These are phyloP conservation scores for Archaeoteleia sp. DNA, from an alignment of 2,888 invertebrate species.

Conservation along the genomic window DNA sequence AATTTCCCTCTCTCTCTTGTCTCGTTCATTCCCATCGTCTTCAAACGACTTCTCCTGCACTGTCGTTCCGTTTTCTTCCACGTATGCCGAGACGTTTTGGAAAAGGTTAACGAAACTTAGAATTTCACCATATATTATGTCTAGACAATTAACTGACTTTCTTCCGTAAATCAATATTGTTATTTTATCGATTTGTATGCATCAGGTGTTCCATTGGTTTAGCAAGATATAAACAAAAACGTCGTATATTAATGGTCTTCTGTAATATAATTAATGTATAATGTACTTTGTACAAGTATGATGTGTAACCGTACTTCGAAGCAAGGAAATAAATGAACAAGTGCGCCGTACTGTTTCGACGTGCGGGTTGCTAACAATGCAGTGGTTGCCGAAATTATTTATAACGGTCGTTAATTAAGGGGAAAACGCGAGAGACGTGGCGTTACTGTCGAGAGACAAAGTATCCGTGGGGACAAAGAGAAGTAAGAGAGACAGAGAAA, in stretches of 20 bases:
- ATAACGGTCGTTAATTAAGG: constrained; percentile 68
- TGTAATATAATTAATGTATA: constrained; percentile 11
- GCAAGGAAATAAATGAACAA: constrained; percentile 45
- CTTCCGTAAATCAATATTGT: too few relatives aligned
- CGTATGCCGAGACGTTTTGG: constrained; percentile 26
- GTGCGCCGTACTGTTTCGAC: constrained; percentile 41
- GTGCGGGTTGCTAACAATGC: constrained; percentile 58
- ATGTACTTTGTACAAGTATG: constrained; percentile 19
- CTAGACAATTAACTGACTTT: too few relatives aligned
- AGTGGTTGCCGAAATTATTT: constrained; percentile 65
- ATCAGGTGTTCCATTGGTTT: too few relatives aligned
- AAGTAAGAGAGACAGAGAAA: constrained; percentile 50
- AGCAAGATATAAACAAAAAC: too few relatives aligned
- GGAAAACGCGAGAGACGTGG: constrained; percentile 57
- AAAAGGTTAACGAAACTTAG: constrained; percentile 26
- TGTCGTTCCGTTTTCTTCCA: constrained; percentile 40
- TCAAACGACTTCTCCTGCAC: constrained; percentile 37
- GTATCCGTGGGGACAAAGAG: constrained; percentile 38
- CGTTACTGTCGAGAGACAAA: constrained; percentile 43
- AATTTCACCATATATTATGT: constrained; percentile 12
- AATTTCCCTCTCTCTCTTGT: constrained; percentile 61
- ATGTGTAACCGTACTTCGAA: constrained; percentile 12
- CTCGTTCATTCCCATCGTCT: constrained; percentile 50
- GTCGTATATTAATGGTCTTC: too few relatives aligned
- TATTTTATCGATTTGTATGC: too few relatives aligned